Evolutionary conservation across 2,113 vertebrate species (phyloP).

Genomic region (Benitochromis conjunctus): DNA sequence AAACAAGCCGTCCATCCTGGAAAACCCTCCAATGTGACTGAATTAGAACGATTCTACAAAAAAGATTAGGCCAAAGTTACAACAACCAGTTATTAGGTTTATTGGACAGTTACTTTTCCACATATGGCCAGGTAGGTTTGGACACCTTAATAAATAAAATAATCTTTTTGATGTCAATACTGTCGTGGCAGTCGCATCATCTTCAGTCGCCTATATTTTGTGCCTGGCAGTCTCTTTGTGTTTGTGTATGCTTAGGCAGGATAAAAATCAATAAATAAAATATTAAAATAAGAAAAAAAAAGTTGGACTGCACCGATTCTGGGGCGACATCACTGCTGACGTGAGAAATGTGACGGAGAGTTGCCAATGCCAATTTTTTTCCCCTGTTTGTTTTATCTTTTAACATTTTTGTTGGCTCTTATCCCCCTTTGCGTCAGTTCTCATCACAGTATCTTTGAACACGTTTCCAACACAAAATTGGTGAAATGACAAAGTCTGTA

Average conservation of each 20-base stretch:
- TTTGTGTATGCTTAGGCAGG: background rate
- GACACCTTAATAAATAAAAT: background rate
- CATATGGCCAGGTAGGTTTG: background rate
- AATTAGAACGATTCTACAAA: background rate
- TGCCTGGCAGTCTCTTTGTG: background rate
- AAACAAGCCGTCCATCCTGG: background rate
- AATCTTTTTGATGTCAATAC: background rate
- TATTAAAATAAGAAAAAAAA: background rate
- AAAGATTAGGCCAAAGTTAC: background rate
- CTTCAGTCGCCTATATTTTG: background rate
- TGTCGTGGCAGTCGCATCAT: fast-evolving
- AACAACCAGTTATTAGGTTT: background rate
- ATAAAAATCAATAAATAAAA: background rate
- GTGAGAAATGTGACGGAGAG: background rate
- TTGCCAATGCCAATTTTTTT: background rate
- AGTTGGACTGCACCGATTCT: background rate
- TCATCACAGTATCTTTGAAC: background rate
- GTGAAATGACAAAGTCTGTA: background rate
- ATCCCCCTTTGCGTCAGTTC: background rate
- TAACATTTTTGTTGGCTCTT: background rate
- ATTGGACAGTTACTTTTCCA: background rate
- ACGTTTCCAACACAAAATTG: background rate
- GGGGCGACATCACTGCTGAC: too few relatives aligned
- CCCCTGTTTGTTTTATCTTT: background rate
- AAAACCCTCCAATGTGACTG: background rate